phyloP scores from a whole-genome alignment of 1,140 invertebrate genomes.

The Drosophila arizonae region DNA sequence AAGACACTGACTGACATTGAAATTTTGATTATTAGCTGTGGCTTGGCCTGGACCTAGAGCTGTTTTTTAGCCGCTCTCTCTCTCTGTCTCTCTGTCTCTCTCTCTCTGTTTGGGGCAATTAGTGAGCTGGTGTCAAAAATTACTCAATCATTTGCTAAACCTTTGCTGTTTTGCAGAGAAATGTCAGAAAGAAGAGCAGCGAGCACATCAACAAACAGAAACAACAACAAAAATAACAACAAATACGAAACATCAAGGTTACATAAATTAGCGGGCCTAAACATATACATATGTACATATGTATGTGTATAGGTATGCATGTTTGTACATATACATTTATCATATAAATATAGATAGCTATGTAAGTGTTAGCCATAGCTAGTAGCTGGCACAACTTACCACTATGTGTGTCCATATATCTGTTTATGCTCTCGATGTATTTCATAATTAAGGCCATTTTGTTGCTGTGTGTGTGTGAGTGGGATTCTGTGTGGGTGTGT shows the following conservation, averaged over 20 bases:
- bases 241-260: slow-evolving; percentile 63
- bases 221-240: slow-evolving; percentile 24
- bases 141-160: slow-evolving; percentile 61
- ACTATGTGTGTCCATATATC: slow-evolving; percentile 86
- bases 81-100: neutral
- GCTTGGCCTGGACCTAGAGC: neutral
- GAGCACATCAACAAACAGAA: slow-evolving; percentile 11
- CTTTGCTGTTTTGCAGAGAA: slow-evolving; percentile 61
- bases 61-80: neutral
- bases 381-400: slow-evolving; percentile 83
- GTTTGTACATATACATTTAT: neutral
- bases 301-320: neutral
- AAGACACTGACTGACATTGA: slow-evolving; percentile 30
- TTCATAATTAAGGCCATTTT: slow-evolving; percentile 87
- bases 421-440: slow-evolving; percentile 86
- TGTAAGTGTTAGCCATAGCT: neutral
- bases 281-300: neutral
- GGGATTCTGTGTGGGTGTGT: slow-evolving; percentile 10
- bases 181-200: slow-evolving; percentile 43
- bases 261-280: slow-evolving; percentile 61
- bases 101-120: slow-evolving; percentile 46
- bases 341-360: slow-evolving; percentile 10
- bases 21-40: slow-evolving; percentile 21
- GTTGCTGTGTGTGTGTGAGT: slow-evolving; percentile 63
- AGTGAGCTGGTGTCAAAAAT: slow-evolving; percentile 71